Percentiles rank a stretch among this genome's conserved stretches.
Conservation (phyloP, 1,140 invertebrate genomes). For the Episyrphus balteatus region DNA sequence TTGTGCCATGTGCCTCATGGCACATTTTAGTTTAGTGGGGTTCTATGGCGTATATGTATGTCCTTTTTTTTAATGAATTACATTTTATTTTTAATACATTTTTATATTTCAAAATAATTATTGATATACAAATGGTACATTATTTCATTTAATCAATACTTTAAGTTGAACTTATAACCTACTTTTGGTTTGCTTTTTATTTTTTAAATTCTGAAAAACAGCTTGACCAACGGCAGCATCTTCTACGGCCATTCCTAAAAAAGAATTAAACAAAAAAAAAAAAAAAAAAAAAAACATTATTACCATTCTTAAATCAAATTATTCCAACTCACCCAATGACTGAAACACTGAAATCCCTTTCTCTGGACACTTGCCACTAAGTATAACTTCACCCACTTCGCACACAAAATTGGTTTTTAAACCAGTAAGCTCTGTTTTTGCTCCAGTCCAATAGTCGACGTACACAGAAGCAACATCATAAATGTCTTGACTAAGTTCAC, state of each 20-base stretch:
- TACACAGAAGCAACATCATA: constrained; percentile 32
- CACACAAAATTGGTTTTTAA: constrained; percentile 23
- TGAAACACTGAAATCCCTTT: constrained; percentile 18
- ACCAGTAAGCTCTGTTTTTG: constrained; percentile 29
- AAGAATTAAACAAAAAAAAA: too few relatives aligned
- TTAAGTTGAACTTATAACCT: too few relatives aligned
- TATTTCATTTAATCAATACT: too few relatives aligned
- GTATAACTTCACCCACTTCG: constrained; percentile 35
- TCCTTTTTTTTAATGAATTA: too few relatives aligned
- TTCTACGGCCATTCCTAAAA: constrained; percentile 22
- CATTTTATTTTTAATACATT: too few relatives aligned
- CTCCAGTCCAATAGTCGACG: constrained; percentile 34
- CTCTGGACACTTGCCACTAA: constrained; percentile 4
- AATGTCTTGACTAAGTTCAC: constrained; percentile 32
- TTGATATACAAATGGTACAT: too few relatives aligned
- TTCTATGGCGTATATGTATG: too few relatives aligned
- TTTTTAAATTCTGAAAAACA: constrained; percentile 10
- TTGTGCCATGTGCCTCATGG: too few relatives aligned
- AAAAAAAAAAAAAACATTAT: not conserved
- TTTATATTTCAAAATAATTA: too few relatives aligned
- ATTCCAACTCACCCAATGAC: constrained; percentile 16
- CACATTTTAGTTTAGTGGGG: too few relatives aligned
- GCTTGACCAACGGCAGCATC: constrained; percentile 27
- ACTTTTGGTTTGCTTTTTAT: too few relatives aligned
- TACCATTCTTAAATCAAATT: not conserved